Evolutionary conservation across 2,797 vertebrate genomes (phyloP).

Genomic region (Microcaecilia unicolor): DNA sequence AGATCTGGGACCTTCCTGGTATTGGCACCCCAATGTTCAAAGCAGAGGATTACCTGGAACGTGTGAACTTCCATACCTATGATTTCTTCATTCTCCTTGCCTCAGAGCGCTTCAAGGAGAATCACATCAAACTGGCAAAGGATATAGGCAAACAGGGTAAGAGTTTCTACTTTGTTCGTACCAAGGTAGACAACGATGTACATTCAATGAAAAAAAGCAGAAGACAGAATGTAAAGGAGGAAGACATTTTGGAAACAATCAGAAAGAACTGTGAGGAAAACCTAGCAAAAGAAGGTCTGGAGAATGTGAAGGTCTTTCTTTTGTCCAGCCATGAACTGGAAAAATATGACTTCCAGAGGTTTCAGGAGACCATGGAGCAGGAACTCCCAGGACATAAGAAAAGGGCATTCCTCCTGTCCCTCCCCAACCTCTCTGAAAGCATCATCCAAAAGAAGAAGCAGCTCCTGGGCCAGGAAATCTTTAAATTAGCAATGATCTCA

Average conservation of each 20-base stretch:
- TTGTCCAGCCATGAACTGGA: constrained; percentile 33
- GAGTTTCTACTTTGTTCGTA: constrained; percentile 59
- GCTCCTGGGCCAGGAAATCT: constrained; percentile 31
- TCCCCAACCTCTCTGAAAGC: constrained; percentile 32
- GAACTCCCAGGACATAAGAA: constrained; percentile 48
- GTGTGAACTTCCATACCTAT: constrained; percentile 44
- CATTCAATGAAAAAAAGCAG: constrained; percentile 8
- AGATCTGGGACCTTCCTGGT: constrained; percentile 63
- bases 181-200: constrained; percentile 54
- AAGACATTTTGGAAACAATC: constrained; percentile 22
- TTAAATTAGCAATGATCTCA: constrained; percentile 35
- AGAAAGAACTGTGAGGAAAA: constrained; percentile 29
- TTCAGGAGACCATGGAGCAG: constrained; percentile 45
- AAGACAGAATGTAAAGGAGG: constrained; percentile 22
- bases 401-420: constrained; percentile 41
- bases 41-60: constrained; percentile 45
- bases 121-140: constrained; percentile 42
- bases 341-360: constrained; percentile 42
- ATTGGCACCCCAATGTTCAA: constrained; percentile 45
- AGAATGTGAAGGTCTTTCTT: constrained; percentile 47
- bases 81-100: constrained; percentile 54
- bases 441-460: constrained; percentile 39
- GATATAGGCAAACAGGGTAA: constrained; percentile 50
- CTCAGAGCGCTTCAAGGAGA: constrained; percentile 36
- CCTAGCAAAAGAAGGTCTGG: constrained; percentile 6